Conservation (phyloP, 2,888 invertebrate genomes). For the Lissonota sp. region DNA sequence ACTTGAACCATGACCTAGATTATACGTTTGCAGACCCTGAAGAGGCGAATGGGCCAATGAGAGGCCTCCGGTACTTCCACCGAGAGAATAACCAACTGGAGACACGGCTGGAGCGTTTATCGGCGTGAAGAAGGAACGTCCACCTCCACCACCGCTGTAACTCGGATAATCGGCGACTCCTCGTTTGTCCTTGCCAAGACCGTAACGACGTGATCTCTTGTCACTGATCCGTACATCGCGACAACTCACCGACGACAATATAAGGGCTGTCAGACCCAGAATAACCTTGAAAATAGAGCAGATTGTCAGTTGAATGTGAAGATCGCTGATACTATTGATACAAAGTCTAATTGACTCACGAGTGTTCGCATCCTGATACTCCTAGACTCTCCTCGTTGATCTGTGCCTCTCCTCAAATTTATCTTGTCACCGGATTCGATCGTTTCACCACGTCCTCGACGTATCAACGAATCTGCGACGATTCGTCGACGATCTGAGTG, state of each 20-base stretch:
- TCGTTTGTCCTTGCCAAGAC: conserved; percentile 77
- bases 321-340: background rate
- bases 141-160: conserved; percentile 70
- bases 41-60: conserved; percentile 61
- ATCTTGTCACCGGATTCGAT: too few relatives aligned
- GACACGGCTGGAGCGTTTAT: conserved; percentile 55
- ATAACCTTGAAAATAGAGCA: conserved; percentile 66
- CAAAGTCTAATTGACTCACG: conserved; percentile 71
- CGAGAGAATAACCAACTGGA: conserved; percentile 65
- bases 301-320: background rate
- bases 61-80: conserved; percentile 61
- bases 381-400: conserved; percentile 35
- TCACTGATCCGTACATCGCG: conserved; percentile 71
- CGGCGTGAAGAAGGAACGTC: conserved; percentile 64
- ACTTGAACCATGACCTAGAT: conserved; percentile 52
- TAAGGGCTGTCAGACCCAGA: conserved; percentile 73
- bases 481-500: background rate
- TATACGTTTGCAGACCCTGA: conserved; percentile 64
- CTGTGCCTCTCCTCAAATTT: background rate
- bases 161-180: conserved; percentile 75
- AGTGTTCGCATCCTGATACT: conserved; percentile 74
- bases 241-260: conserved; percentile 69
- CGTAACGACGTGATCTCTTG: conserved; percentile 66
- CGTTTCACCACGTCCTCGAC: background rate
- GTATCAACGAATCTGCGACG: background rate